Evolutionary conservation across 2,888 invertebrate species (phyloP).

Genomic region (Rhagonycha fulva): DNA sequence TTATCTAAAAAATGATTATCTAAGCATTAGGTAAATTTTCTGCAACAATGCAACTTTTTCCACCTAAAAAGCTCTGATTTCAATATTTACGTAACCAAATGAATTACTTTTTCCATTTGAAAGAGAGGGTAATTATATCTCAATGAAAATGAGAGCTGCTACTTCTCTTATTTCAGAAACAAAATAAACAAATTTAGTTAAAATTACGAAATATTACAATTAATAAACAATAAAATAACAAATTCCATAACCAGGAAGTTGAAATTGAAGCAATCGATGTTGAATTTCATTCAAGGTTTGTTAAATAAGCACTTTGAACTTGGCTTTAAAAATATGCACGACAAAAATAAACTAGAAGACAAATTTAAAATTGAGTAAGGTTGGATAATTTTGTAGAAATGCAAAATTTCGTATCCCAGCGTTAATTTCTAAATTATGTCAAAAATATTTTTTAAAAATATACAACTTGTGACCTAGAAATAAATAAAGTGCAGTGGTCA

Average conservation of each 20-base stretch:
- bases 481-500: background rate
- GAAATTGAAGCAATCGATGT: background rate
- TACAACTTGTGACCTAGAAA: background rate
- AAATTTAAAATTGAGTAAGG: background rate
- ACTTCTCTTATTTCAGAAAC: background rate
- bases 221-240: background rate
- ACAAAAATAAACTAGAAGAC: background rate
- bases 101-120: background rate
- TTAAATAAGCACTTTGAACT: slow-evolving; percentile 9
- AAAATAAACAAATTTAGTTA: background rate
- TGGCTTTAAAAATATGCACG: background rate
- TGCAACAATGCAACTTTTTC: no score
- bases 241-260: background rate
- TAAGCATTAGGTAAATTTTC: no score
- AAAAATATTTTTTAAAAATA: background rate
- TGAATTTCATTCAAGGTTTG: background rate
- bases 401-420: background rate
- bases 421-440: background rate
- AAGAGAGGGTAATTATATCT: background rate
- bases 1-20: no score
- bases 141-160: background rate
- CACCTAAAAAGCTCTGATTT: no score
- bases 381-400: background rate
- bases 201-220: background rate
- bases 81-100: no score